Evolutionary conservation across 2,797 vertebrate genomes (phyloP).

Genomic region (Fundulus diaphanus): DNA sequence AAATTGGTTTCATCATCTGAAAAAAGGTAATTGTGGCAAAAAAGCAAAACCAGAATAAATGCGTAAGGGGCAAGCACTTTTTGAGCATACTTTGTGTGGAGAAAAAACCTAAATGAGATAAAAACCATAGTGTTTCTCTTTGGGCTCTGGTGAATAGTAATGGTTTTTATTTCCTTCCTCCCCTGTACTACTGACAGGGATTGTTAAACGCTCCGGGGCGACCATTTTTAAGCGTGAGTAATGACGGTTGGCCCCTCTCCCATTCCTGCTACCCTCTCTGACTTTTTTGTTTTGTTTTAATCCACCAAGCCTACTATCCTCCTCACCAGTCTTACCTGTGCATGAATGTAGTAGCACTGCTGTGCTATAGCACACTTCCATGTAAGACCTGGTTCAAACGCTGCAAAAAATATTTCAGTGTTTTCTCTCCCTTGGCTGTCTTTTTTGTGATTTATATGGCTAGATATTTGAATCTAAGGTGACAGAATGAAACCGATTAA

Average conservation of each 20-base stretch:
- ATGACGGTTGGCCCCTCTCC: conserved; percentile 52
- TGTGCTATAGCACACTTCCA: conserved; percentile 57
- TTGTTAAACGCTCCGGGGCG: conserved; percentile 84
- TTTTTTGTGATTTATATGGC: background rate
- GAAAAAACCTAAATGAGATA: conserved; percentile 12
- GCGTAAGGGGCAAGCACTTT: background rate
- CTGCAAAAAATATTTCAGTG: conserved; percentile 1
- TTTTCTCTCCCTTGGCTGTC: conserved; percentile 5
- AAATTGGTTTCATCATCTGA: background rate
- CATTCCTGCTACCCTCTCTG: conserved; percentile 13
- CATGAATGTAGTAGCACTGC: conserved; percentile 77
- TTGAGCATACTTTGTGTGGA: background rate
- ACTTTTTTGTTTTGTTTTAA: background rate
- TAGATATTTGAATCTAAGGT: background rate
- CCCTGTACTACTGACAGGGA: conserved; percentile 74
- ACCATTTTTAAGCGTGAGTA: conserved; percentile 85
- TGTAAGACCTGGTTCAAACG: conserved; percentile 56
- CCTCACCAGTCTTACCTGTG: conserved; percentile 47
- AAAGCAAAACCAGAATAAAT: background rate
- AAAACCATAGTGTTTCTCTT: conserved; percentile 24
- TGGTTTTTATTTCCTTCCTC: conserved; percentile 67
- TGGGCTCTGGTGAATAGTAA: conserved; percentile 56
- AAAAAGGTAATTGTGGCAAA: background rate
- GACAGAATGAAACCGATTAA: background rate
- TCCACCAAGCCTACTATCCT: conserved; percentile 19